Percentiles rank a stretch among this genome's conserved stretches.
Evolutionary conservation across 2,113 vertebrate species (phyloP).

Genomic region (Entomyzon cyanotis): DNA sequence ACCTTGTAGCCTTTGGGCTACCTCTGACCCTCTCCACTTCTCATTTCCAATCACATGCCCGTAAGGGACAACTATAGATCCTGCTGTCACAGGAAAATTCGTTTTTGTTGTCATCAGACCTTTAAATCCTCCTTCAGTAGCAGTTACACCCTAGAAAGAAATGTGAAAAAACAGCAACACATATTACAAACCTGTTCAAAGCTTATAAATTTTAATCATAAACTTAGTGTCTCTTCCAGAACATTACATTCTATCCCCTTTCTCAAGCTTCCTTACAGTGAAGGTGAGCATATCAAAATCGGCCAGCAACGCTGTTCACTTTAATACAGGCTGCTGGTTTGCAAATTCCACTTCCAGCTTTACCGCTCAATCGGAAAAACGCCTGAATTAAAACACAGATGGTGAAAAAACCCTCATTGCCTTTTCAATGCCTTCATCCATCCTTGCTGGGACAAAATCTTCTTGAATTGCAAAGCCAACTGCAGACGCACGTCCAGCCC

Average conservation of each 20-base stretch:
- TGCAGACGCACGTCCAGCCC: neutral
- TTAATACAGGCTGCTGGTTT: neutral
- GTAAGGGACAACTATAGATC: slow-evolving; percentile 74
- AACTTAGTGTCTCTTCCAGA: no score
- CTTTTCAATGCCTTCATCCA: neutral
- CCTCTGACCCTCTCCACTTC: slow-evolving; percentile 85
- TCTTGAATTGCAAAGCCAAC: neutral
- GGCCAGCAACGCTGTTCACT: neutral
- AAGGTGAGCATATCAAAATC: neutral
- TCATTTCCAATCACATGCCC: slow-evolving; percentile 83
- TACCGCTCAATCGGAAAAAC: neutral
- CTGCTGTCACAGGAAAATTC: slow-evolving; percentile 3
- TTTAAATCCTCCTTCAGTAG: neutral
- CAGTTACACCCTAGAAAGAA: neutral
- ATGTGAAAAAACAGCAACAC: neutral
- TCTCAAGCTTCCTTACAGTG: neutral
- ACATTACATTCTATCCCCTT: no score
- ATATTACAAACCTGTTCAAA: neutral
- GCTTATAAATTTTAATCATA: neutral
- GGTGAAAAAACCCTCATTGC: neutral
- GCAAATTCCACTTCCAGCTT: neutral
- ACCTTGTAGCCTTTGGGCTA: slow-evolving; percentile 85
- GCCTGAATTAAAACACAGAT: neutral
- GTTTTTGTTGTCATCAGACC: neutral
- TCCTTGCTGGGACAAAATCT: neutral